Percentiles rank a stretch among this genome's conserved stretches.
Conservation (phyloP, 2,113 vertebrate genomes). For the Holacanthus passer region DNA sequence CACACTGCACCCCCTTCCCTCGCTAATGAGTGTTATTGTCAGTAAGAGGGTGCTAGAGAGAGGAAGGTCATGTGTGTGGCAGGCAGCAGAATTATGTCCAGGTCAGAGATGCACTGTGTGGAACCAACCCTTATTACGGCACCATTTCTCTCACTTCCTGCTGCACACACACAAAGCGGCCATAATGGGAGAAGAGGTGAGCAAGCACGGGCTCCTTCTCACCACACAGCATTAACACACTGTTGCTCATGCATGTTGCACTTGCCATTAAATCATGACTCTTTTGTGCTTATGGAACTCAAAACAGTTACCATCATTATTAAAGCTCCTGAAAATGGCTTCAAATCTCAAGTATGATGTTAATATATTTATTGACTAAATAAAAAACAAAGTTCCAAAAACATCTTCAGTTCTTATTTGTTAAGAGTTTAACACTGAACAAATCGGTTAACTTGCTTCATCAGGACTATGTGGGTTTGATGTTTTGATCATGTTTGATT, state of each 20-base stretch:
- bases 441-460: neutral
- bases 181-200: neutral
- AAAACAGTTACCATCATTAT: neutral
- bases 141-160: conserved; percentile 39
- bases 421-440: neutral
- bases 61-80: conserved; percentile 65
- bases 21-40: conserved; percentile 38
- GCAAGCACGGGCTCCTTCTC: conserved; percentile 9
- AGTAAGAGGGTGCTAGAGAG: conserved; percentile 51
- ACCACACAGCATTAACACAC: neutral
- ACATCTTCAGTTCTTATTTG: neutral
- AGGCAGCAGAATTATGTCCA: conserved; percentile 64
- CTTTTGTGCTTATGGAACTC: neutral
- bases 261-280: neutral
- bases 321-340: neutral
- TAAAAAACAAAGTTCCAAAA: neutral
- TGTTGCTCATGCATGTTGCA: neutral
- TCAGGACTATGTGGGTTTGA: neutral
- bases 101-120: conserved; percentile 58
- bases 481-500: neutral
- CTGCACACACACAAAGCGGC: conserved; percentile 8
- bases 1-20: neutral
- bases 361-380: neutral
- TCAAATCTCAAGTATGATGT: neutral
- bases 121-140: conserved; percentile 43